Percentiles rank a stretch among this genome's conserved stretches.
Evolutionary conservation across 1,140 invertebrate genomes (phyloP).

Genomic region (Drosophila kepulauana): DNA sequence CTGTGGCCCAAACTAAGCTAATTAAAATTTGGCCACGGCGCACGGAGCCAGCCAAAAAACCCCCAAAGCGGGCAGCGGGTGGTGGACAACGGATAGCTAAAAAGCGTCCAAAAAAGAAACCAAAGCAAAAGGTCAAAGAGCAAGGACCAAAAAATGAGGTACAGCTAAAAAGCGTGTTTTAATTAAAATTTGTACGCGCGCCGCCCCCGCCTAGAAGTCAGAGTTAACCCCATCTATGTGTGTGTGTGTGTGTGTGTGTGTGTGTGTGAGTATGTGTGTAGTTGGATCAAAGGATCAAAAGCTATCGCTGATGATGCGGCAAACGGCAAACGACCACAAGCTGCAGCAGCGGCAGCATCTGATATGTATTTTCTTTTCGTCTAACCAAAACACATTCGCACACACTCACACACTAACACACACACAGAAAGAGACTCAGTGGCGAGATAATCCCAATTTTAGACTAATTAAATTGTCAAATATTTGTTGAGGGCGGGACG

Average conservation of each 20-base stretch:
- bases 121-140: conserved; percentile 59
- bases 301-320: conserved; percentile 77
- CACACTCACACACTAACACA: conserved; percentile 11
- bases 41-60: conserved; percentile 3
- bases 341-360: conserved; percentile 45
- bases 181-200: conserved; percentile 65
- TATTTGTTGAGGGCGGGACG: conserved; percentile 57
- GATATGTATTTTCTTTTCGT: neutral
- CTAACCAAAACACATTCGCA: conserved; percentile 10
- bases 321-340: conserved; percentile 67
- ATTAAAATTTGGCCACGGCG: conserved; percentile 74
- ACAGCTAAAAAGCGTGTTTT: conserved; percentile 55
- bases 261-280: neutral
- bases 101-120: conserved; percentile 20
- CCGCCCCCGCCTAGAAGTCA: too few species aligned
- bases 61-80: neutral
- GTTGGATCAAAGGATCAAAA: conserved; percentile 67
- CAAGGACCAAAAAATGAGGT: conserved; percentile 58
- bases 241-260: neutral
- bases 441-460: conserved; percentile 75
- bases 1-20: conserved; percentile 69
- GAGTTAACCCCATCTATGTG: conserved; percentile 35
- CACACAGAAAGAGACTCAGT: neutral
- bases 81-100: neutral
- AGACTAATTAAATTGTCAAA: conserved; percentile 83